phyloP scores from a whole-genome alignment of 2,888 invertebrate species.

The Dolichomitus sp. region DNA sequence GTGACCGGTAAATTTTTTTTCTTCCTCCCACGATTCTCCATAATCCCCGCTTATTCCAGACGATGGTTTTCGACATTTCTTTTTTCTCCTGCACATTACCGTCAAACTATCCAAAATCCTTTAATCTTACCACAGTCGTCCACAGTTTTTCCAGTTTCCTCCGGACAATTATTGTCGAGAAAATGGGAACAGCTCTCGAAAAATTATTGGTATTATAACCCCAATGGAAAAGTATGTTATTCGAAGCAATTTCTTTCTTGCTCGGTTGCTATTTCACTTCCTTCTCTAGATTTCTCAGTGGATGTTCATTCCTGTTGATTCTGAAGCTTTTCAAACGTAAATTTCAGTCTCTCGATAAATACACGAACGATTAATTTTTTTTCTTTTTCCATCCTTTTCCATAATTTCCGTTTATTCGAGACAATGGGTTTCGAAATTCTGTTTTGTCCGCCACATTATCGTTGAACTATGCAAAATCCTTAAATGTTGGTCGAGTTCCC shows the following conservation, averaged over 20 bases:
- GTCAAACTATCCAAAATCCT: slow-evolving; percentile 11
- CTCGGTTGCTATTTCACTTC: too few relatives aligned
- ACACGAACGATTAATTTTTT: slow-evolving; percentile 32
- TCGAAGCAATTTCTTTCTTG: background rate
- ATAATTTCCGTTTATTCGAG: slow-evolving; percentile 34
- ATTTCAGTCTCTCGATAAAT: too few relatives aligned
- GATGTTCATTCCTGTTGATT: too few relatives aligned
- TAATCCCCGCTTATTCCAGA: slow-evolving; percentile 38
- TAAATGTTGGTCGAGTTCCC: too few relatives aligned
- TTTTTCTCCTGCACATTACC: background rate
- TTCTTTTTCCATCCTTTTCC: slow-evolving; percentile 24
- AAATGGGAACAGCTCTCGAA: background rate
- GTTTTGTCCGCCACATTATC: too few relatives aligned
- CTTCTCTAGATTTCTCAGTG: too few relatives aligned
- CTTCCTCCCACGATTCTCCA: slow-evolving; percentile 29
- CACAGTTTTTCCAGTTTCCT: slow-evolving; percentile 6
- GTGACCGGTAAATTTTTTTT: slow-evolving; percentile 43
- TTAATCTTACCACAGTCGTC: background rate
- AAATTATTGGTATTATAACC: slow-evolving; percentile 16
- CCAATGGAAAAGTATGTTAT: background rate
- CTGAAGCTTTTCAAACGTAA: too few relatives aligned
- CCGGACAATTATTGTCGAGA: slow-evolving; percentile 8
- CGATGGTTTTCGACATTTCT: background rate
- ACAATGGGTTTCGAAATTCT: background rate
- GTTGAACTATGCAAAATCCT: too few relatives aligned